Percentiles rank a stretch among this genome's conserved stretches.
Conservation (phyloP, 2,113 vertebrate species). For the Forbesichthys papilliferus region DNA sequence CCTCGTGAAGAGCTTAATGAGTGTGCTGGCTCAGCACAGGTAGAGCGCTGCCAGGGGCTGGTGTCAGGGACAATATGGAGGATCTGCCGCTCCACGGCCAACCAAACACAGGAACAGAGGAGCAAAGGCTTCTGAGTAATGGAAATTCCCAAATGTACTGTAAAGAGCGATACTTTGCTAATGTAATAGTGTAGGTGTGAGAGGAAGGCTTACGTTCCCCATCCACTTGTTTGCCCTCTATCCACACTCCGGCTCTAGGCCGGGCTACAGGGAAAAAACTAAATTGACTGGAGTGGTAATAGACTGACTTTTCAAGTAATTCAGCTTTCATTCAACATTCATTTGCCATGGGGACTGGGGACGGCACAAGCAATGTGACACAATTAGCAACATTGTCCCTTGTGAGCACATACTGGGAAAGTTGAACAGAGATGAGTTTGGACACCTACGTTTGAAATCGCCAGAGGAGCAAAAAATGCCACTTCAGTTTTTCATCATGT, state of each 20-base stretch:
- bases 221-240: background rate
- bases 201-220: background rate
- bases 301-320: too few relatives aligned
- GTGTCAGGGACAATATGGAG: conserved; percentile 32
- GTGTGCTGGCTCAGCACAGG: conserved; percentile 64
- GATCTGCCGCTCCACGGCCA: conserved; percentile 24
- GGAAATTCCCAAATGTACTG: conserved; percentile 37
- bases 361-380: conserved; percentile 17
- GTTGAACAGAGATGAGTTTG: conserved; percentile 44
- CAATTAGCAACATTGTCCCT: conserved; percentile 19
- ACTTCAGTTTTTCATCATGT: conserved; percentile 41
- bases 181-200: conserved; percentile 24
- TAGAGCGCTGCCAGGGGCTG: conserved; percentile 29
- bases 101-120: conserved; percentile 26
- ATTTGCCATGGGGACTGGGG: background rate
- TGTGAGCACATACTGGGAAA: background rate
- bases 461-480: conserved; percentile 36
- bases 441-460: conserved; percentile 13
- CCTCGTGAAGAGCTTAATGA: conserved; percentile 61
- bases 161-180: conserved; percentile 13
- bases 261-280: too few relatives aligned
- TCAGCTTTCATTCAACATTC: background rate
- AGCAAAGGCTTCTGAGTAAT: conserved; percentile 29
- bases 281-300: too few relatives aligned
- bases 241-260: too few relatives aligned